A percentile compares a stretch with the other conserved stretches of the same genome.
phyloP scores from a whole-genome alignment of 2,888 invertebrate genomes.

The Dyspetes luteomarginatus region DNA sequence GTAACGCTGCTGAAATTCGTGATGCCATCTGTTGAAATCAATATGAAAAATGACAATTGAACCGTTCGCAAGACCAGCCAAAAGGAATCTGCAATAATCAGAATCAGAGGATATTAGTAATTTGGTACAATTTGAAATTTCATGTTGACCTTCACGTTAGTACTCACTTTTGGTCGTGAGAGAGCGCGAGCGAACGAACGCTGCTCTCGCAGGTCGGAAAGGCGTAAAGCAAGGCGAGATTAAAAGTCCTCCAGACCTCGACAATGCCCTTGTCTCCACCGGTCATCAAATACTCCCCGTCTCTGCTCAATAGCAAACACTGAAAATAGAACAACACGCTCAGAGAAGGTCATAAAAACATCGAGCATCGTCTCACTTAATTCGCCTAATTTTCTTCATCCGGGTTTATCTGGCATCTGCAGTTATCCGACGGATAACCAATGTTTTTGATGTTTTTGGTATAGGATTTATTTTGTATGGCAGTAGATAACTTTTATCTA shows the following conservation, averaged over 20 bases:
- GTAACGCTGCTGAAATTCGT: slow-evolving; percentile 97
- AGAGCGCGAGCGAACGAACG: slow-evolving; percentile 96
- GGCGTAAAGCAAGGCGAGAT: slow-evolving; percentile 97
- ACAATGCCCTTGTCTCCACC: slow-evolving; percentile 99
- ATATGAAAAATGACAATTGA: slow-evolving; percentile 99
- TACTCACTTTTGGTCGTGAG: slow-evolving; percentile 98
- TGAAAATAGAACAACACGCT: slow-evolving; percentile 82
- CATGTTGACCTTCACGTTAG: not conserved
- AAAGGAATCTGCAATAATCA: slow-evolving; percentile 92
- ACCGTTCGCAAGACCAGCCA: slow-evolving; percentile 98
- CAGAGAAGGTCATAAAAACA: not conserved
- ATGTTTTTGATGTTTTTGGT: too few species aligned
- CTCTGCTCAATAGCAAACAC: slow-evolving; percentile 97
- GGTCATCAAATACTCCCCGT: slow-evolving; percentile 99
- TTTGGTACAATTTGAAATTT: not conserved
- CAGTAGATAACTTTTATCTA: too few species aligned
- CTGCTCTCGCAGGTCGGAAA: slow-evolving; percentile 99
- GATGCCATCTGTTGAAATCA: slow-evolving; percentile 99
- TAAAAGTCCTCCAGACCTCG: slow-evolving; percentile 99
- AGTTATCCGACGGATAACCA: too few species aligned
- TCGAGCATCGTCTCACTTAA: too few species aligned
- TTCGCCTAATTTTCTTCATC: too few species aligned
- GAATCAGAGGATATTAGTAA: not conserved
- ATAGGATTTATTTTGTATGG: too few species aligned
- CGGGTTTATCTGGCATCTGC: too few species aligned